Evolutionary conservation across 1,140 invertebrate species (phyloP), one percentile per base, ranked within the genome.

Genomic region (Bursaphelenchus mucronatus): DNA sequence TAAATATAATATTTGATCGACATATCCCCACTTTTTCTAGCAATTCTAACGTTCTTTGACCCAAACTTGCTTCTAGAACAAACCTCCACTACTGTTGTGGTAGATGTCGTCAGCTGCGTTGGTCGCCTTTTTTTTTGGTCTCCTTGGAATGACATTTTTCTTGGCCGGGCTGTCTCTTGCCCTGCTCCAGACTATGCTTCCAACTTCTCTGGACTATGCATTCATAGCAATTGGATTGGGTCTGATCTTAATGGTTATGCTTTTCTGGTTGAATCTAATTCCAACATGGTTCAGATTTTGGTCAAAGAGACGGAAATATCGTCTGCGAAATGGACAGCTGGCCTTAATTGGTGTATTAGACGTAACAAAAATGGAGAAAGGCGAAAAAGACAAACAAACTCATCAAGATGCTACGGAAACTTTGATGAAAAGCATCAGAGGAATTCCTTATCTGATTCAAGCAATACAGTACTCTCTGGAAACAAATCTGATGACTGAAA

Each of bases 371-470:
- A 44, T 21, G 62, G 10, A 59, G 53, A 64, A 63, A 47, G 9
- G 61, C 21, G 13, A 41, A 41, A 40, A 63, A 15, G n/a, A 15
- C 13, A 21, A 64, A 19, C 39, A 64, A 21, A 53, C 64, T n/a
- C 43, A 66, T 64, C 61, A 13, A n/a, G 61, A 66, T 11, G n/a
- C 64, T 39, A 66, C 61, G n/a, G 64, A 66, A 43, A 66, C 64
- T 21, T 47, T 66, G 7, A 45, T 66, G 50, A 65, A 61, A 46
- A 19, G 8, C 30, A 66, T 66, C n/a, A 45, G 43, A 47, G 63
- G 63, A 7, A 64, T 64, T 19, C 63, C 63, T 13, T 64, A 39
- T 39, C 43, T 64, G 21, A 64, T 64, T 39, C 63, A 64, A 56
- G 63, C 64, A 53, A 66, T 66, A 43, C 64, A 66, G 43, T 66